Percentiles rank a stretch among this genome's conserved stretches.
phyloP scores from a whole-genome alignment of 1,140 invertebrate species.

The Drosophila ogumai region DNA sequence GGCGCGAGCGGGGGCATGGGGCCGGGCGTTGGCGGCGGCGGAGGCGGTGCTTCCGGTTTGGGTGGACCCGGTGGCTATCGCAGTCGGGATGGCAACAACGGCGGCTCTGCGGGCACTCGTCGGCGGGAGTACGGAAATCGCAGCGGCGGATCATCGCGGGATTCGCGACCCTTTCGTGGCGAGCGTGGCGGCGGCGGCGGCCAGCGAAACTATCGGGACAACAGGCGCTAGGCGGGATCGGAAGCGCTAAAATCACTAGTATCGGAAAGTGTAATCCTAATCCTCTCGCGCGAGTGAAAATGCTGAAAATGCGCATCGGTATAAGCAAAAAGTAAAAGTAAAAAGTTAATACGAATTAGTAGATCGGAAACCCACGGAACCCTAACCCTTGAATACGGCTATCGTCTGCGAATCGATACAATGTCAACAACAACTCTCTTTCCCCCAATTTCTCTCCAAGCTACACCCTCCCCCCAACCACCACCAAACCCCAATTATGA shows the following conservation, averaged over 20 bases:
- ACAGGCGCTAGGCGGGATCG: conserved; percentile 58
- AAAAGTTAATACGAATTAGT: conserved; percentile 18
- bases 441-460: conserved; percentile 46
- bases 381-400: conserved; percentile 21
- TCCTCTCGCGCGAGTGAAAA: conserved; percentile 52
- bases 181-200: conserved; percentile 65
- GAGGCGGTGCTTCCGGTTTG: conserved; percentile 18
- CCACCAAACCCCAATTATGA: conserved; percentile 42
- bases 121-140: conserved; percentile 70
- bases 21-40: conserved; percentile 28
- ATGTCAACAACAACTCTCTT: conserved; percentile 47
- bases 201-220: conserved; percentile 76
- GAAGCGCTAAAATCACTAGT: conserved; percentile 32
- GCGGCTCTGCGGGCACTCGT: conserved; percentile 64
- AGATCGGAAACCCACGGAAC: conserved; percentile 17
- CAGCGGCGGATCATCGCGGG: conserved; percentile 70
- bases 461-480: conserved; percentile 13
- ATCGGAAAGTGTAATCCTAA: conserved; percentile 70
- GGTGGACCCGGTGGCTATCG: conserved; percentile 50
- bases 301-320: conserved; percentile 32
- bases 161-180: conserved; percentile 71
- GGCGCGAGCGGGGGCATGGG: conserved; percentile 30
- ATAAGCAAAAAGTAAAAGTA: conserved; percentile 37
- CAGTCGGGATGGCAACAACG: conserved; percentile 71
- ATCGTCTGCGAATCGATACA: conserved; percentile 61